These are phyloP conservation scores for Peromyscus polionotus DNA, from an alignment of 2,113 vertebrate genomes.

Conservation along the genomic window DNA sequence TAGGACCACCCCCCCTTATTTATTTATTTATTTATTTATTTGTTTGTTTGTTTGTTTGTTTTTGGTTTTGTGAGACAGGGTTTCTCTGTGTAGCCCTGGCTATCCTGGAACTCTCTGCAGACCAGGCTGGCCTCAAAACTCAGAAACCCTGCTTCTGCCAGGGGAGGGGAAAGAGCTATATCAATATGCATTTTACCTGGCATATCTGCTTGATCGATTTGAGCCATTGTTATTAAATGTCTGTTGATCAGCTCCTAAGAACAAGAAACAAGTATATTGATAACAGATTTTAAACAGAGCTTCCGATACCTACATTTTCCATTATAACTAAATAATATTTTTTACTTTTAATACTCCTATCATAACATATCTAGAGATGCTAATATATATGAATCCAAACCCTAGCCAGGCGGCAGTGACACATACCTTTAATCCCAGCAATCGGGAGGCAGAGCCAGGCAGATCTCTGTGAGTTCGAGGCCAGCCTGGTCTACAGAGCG, in stretches of 20 bases:
- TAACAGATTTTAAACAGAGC: not conserved
- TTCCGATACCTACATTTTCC: slow-evolving; percentile 43
- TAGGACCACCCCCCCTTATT: not conserved
- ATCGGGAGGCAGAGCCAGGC: no score
- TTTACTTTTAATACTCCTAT: slow-evolving; percentile 11
- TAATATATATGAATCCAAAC: not conserved
- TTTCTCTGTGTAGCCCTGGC: not conserved
- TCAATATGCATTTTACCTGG: slow-evolving; percentile 90
- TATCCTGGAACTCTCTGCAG: not conserved
- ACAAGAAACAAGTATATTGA: slow-evolving; percentile 72
- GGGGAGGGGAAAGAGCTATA: not conserved
- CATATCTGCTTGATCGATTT: slow-evolving; percentile 99
- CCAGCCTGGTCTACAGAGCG: no score
- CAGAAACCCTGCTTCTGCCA: not conserved
- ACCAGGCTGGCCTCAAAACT: not conserved
- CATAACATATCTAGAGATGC: slow-evolving; percentile 7
- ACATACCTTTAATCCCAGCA: no score
- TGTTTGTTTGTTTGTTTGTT: no score
- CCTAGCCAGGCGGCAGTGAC: no score
- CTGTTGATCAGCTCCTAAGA: slow-evolving; percentile 98
- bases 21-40: no score
- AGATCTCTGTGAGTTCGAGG: no score
- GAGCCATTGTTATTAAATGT: slow-evolving; percentile 99
- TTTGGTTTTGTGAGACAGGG: not conserved
- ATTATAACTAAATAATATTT: slow-evolving; percentile 8